Evolutionary conservation across 2,888 invertebrate genomes (phyloP).

Genomic region (Macroteleia sp.): DNA sequence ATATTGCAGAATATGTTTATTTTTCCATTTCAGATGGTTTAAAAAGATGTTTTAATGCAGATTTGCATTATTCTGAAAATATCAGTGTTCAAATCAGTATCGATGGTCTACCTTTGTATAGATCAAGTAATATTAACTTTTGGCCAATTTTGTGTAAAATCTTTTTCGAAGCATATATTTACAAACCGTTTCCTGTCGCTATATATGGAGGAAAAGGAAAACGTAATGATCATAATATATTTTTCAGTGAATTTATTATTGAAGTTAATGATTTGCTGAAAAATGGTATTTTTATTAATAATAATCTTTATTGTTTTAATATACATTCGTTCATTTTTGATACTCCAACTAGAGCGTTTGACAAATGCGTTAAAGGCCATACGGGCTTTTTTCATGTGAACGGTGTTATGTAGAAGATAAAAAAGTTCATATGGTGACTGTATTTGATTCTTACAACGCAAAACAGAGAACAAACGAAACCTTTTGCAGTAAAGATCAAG

Average conservation of each 20-base stretch:
- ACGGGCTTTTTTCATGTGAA: constrained; percentile 60
- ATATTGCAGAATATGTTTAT: constrained; percentile 28
- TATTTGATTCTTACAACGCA: constrained; percentile 1
- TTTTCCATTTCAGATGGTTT: constrained; percentile 30
- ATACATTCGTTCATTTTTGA: constrained; percentile 8
- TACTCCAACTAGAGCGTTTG: background rate
- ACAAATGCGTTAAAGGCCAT: constrained; percentile 49
- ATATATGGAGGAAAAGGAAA: constrained; percentile 7
- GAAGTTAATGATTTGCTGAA: background rate
- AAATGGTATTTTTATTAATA: constrained; percentile 1
- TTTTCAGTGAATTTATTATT: constrained; percentile 11
- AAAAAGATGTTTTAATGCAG: constrained; percentile 12
- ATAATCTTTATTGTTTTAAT: background rate
- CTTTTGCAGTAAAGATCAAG: background rate
- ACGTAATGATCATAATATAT: background rate
- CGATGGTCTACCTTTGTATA: background rate
- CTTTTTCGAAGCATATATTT: background rate
- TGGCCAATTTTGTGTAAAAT: constrained; percentile 14
- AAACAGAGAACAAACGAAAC: background rate
- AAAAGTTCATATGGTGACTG: constrained; percentile 3
- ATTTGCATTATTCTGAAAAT: constrained; percentile 3
- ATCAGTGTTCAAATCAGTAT: constrained; percentile 23
- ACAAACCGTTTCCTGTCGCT: background rate
- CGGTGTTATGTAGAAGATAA: constrained; percentile 48
- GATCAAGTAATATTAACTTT: background rate